Conservation (phyloP, 2,113 vertebrate genomes). For the Archocentrus centrarchus region DNA sequence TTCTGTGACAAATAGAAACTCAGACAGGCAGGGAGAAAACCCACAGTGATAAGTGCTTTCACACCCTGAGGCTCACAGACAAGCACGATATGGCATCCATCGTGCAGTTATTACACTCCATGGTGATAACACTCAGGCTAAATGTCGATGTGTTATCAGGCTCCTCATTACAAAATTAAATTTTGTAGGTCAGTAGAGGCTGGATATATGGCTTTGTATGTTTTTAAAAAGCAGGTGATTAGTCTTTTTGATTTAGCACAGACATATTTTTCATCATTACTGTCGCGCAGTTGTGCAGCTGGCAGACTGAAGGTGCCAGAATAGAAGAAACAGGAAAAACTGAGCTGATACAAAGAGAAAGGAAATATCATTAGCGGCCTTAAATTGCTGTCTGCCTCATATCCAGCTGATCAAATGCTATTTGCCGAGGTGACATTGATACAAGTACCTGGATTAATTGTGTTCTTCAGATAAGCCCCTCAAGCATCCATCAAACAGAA, state of each 20-base stretch:
- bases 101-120: not conserved
- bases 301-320: not conserved
- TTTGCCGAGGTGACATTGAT: constrained; percentile 9
- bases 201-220: not conserved
- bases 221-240: not conserved
- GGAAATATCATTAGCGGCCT: constrained; percentile 4
- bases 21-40: not conserved
- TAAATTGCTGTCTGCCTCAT: constrained; percentile 23
- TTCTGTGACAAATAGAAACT: not conserved
- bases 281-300: not conserved
- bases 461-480: not conserved
- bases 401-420: constrained; percentile 17
- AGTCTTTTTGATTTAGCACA: not conserved
- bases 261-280: not conserved
- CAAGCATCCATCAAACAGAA: constrained; percentile 2
- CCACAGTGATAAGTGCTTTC: not conserved
- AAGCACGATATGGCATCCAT: not conserved
- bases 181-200: constrained; percentile 4
- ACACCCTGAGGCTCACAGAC: not conserved
- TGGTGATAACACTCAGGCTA: constrained; percentile 12
- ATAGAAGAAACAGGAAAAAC: not conserved
- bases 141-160: not conserved
- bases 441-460: not conserved
- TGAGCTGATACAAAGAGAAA: not conserved
- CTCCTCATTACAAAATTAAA: not conserved